Evolutionary conservation across 1,140 invertebrate genomes (phyloP), one percentile per base, ranked within the genome.

Genomic region (Drosophila murphyi): DNA sequence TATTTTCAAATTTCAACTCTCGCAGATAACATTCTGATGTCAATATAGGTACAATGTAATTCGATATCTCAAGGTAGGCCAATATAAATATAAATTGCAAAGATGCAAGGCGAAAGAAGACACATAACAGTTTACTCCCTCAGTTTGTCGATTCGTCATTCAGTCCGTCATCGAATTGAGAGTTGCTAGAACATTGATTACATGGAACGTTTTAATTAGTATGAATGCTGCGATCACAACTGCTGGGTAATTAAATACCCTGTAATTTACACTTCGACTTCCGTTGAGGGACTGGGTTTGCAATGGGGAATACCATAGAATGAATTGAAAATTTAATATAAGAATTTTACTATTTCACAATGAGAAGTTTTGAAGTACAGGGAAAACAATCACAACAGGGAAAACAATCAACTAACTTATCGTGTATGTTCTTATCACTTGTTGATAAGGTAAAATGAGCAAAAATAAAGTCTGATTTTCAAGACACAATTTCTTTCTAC

Each of bases 41-140:
- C 20, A 20, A 20, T 20, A 20, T 20, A 1, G 20, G 20, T 20
- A 1, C 20, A 20, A 20, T 20, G 1, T 20, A 20, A 0, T 20
- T 20, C 20, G 20, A 20, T 20, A 20, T 20, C 20, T 20, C 20
- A 20, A 20, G 20, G 1, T 20, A 1, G 20, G 20, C 20, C 20
- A 20, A 20, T 20, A 60, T 61, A 61, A 72, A 72, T 57, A 7
- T 10, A 5, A 57, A 47, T 67, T 52, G 10, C 63, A 54, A 54
- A 52, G 41, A 55, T 61, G 64, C 41, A 31, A 65, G 48, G 31
- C 12, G 50, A 61, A 60, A 73, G 39, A 41, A 10, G n/a, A 10
- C 39, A 2, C 8, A 6, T 20, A 20, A 20, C 20, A 20, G 20
- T 20, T 20, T 20, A 20, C 20, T 20, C 20, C 20, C 20, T 20